Base-by-base conservation (phyloP, 2,113 vertebrate species). In the Oceanites oceanicus region DNA sequence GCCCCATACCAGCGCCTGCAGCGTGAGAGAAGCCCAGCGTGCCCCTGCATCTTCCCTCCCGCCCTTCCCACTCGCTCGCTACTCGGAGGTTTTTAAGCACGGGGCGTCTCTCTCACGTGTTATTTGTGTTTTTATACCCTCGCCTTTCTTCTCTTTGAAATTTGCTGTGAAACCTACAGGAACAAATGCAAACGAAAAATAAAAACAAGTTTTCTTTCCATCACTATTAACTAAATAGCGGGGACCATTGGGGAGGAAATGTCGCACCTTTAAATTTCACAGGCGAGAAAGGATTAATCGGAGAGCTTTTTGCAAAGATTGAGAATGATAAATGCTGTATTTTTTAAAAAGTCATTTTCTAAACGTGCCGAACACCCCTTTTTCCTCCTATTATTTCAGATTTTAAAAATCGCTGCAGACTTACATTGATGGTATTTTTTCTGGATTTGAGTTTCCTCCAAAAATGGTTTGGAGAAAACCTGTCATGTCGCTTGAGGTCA, bases 351-450 rank as follows among this genome's bases (percentile, higher is more conserved):
- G 6, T 13, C 0, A 9, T 34, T 62, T 92, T 49, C 34, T 65
- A 53, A 63, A n/a, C 2, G 1, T 32, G 10, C 45, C 7, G 10
- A 61, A 10, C 21, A 25, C 10, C 15, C 1, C 1, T 2, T 42
- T 90, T 44, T 42, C 2, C 9, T 83, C 10, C 9, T 68, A 1
- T 26, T 63, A 38, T 49, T 88, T 79, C 34, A 45, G 20, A 9
- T 19, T 63, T 75, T 30, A 1, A 44, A 38, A 71, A 79, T 11
- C 22, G 8, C 19, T 29, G 21, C 52, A 56, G 40, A 11, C 36
- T 63, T 85, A 20, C 2, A 27, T 27, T 45, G 30, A 27, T n/a
- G 34, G 10, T n/a, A 7, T 13, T 44, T 74, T 88, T 73, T 65
- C 34, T 74, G 20, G 49, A 52, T 85, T 85, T 71, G 49, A 56